Evolutionary conservation across 1,140 invertebrate species (phyloP).

Genomic region (Diabrotica undecimpunctata): DNA sequence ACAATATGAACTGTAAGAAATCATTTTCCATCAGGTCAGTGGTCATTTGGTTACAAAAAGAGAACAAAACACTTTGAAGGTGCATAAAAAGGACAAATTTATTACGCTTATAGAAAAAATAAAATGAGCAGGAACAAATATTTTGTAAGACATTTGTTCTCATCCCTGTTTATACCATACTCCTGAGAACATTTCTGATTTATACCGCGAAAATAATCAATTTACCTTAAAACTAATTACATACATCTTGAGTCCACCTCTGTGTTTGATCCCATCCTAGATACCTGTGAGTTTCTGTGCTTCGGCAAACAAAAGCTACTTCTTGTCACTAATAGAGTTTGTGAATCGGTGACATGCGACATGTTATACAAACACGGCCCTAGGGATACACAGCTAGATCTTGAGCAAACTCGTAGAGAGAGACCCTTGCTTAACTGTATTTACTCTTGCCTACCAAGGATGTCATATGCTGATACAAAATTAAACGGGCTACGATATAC

Average conservation of each 20-base stretch:
- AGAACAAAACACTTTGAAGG: too few species aligned
- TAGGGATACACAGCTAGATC: slow-evolving; percentile 20
- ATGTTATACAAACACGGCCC: slow-evolving; percentile 39
- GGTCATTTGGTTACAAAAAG: too few species aligned
- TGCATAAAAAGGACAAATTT: too few species aligned
- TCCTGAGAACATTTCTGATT: too few species aligned
- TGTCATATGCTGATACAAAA: slow-evolving; percentile 18
- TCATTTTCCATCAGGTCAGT: too few species aligned
- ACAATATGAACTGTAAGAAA: too few species aligned
- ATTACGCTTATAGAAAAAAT: too few species aligned
- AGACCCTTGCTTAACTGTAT: slow-evolving; percentile 20
- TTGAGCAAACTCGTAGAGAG: slow-evolving; percentile 21
- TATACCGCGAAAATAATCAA: too few species aligned
- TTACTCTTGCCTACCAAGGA: slow-evolving; percentile 18
- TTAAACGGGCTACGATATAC: slow-evolving; percentile 7
- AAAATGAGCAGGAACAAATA: too few species aligned
- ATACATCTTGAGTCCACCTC: slow-evolving; percentile 1
- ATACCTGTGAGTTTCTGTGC: slow-evolving; percentile 29
- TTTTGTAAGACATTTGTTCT: too few species aligned
- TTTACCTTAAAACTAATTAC: too few species aligned
- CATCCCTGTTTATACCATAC: too few species aligned
- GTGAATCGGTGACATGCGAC: slow-evolving; percentile 42
- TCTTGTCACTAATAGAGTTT: slow-evolving; percentile 46
- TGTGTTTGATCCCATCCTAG: slow-evolving; percentile 8
- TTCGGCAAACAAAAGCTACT: slow-evolving; percentile 38